phyloP scores from a whole-genome alignment of 37 sponge, comb jelly and placozoan genomes.

The Hormiphora californensis region DNA sequence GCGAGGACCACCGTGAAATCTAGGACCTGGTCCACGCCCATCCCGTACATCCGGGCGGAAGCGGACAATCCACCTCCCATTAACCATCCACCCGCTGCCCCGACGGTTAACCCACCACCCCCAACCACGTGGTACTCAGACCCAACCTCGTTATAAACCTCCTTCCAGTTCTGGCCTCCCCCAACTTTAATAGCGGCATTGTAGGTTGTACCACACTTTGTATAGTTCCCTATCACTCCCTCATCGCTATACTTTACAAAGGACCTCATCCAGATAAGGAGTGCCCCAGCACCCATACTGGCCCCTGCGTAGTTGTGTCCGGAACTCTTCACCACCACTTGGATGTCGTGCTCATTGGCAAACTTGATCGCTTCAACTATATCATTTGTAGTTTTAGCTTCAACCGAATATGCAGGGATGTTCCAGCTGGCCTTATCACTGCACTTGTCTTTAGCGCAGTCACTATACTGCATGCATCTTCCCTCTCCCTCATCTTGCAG shows the following conservation, averaged over 20 bases:
- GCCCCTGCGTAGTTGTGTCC: constrained; percentile 44
- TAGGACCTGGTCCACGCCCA: constrained; percentile 56
- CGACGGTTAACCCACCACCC: constrained; percentile 32
- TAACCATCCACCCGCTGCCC: constrained; percentile 50
- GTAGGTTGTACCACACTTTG: not conserved
- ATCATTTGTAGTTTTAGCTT: constrained; percentile 3
- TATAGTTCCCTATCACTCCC: not conserved
- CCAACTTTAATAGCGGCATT: constrained; percentile 25
- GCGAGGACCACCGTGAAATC: constrained; percentile 57
- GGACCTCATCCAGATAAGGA: constrained; percentile 38
- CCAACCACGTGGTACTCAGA: not conserved
- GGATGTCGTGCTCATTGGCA: constrained; percentile 21
- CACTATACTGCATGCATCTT: constrained; percentile 50
- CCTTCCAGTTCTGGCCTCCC: constrained; percentile 20
- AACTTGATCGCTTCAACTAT: constrained; percentile 37
- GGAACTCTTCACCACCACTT: constrained; percentile 25
- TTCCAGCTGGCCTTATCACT: not conserved
- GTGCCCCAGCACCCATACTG: constrained; percentile 48
- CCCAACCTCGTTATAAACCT: constrained; percentile 23
- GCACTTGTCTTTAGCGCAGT: constrained; percentile 30
- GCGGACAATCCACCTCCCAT: constrained; percentile 39
- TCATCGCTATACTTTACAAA: constrained; percentile 20
- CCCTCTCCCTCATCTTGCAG: constrained; percentile 23
- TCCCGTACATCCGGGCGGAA: constrained; percentile 40
- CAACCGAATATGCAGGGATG: constrained; percentile 13